Conservation (phyloP, 2,113 vertebrate species). For the Mormoops blainvillei region DNA sequence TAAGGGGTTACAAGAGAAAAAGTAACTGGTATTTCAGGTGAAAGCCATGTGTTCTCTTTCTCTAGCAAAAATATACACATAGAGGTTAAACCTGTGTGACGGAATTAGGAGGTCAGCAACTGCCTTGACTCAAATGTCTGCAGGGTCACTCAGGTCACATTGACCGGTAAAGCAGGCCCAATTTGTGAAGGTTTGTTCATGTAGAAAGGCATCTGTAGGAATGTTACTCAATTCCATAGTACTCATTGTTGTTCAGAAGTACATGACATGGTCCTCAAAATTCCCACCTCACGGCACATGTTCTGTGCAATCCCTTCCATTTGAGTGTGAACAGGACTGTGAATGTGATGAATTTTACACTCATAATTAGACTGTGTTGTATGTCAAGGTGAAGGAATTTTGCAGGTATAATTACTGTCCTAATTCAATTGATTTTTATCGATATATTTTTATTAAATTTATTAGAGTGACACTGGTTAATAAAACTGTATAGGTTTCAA, state of each 20-base stretch:
- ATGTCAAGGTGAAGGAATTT: not conserved
- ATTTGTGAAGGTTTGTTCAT: not conserved
- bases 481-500: too few relatives aligned
- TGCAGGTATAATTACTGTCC: not conserved
- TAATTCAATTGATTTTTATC: not conserved
- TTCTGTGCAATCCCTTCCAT: not conserved
- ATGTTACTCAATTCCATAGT: not conserved
- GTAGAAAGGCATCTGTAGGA: not conserved
- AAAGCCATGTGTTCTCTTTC: not conserved
- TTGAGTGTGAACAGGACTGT: not conserved
- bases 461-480: too few relatives aligned
- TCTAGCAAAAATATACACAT: not conserved
- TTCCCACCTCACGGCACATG: fast-evolving
- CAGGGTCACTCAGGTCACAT: not conserved
- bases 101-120: not conserved
- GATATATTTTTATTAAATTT: too few relatives aligned
- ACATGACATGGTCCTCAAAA: not conserved
- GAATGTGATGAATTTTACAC: not conserved
- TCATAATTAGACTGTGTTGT: not conserved
- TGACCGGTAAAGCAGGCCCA: not conserved
- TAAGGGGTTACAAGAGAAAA: not conserved
- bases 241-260: not conserved
- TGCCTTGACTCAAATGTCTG: not conserved
- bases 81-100: not conserved
- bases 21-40: not conserved